Base-by-base conservation (phyloP, 2,113 vertebrate species). In the Salvator merianae region DNA sequence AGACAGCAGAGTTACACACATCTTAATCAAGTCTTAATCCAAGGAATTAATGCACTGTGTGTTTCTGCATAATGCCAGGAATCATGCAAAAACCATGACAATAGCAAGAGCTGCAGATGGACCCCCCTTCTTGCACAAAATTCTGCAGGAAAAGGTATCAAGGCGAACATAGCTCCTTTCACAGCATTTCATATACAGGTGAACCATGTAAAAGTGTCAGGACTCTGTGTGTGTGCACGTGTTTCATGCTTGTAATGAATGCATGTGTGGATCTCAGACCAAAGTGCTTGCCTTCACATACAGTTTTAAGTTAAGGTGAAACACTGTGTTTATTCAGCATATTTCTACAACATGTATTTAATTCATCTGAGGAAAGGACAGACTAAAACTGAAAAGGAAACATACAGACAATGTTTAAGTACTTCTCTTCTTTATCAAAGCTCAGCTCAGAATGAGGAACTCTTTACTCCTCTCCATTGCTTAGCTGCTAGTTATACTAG, bases 11-110 rank as follows among this genome's bases (percentile, higher is more conserved):
- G 97, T 98, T 97, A 97, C 97, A 98, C 97, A 97, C 97, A 97
- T 98, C 98, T 98, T 98, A 98, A 98, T 98, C 97, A 98, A 98
- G 95, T 97, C 97, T 97, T 98, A 98, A 97, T 98, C 98, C 97
- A 87, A 90, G 92, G 97, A 98, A 98, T 98, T 97, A 98, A 98
- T 98, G 97, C 97, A 94, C 94, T 78, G 94, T 92, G 97, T 96
- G 97, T 97, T 97, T 97, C 97, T 97, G 97, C 97, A 97, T 98
- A 98, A 98, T 98, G 97, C 97, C 86, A 32, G 87, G 90, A 93
- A 91, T 95, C 95, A 96, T 95, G 94, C 90, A 92, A 94, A 93
- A 96, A 91, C 93, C 94, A 89, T 86, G 92, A 95, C 95, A 96
- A 96, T 95, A 93, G 84, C 90, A 59, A 59, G 66, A 88, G 93